Conservation (phyloP, 2,888 invertebrate genomes). For the Adelphocoris suturalis region DNA sequence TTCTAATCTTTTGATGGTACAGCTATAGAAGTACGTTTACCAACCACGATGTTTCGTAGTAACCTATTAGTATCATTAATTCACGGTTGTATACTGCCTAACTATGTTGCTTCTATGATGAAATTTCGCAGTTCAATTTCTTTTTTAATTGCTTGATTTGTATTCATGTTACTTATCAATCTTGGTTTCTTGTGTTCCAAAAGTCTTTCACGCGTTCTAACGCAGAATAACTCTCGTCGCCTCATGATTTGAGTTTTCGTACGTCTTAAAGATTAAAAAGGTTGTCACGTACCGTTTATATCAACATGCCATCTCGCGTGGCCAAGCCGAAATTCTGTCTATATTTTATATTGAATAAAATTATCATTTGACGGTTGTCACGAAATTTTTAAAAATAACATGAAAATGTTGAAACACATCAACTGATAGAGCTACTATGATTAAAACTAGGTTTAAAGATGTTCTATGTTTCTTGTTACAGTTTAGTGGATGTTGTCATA, state of each 20-base stretch:
- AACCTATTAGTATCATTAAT: no score
- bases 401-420: conserved; percentile 24
- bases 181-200: neutral
- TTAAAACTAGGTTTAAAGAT: conserved; percentile 8
- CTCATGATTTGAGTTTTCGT: neutral
- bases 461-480: conserved; percentile 11
- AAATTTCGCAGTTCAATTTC: no score
- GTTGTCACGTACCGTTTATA: neutral
- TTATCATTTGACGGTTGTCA: neutral
- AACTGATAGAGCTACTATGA: conserved; percentile 30
- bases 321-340: no score
- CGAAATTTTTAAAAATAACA: neutral
- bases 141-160: no score
- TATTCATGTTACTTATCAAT: no score
- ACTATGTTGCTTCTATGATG: no score
- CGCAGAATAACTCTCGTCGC: neutral
- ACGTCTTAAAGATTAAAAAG: neutral
- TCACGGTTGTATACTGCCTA: no score
- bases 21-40: no score
- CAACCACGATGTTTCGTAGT: no score
- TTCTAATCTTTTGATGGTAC: no score
- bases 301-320: no score
- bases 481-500: conserved; percentile 30
- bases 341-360: neutral
- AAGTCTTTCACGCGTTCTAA: neutral